A percentile compares a stretch with the other conserved stretches of the same genome.
These are phyloP conservation scores for Plebejus melissa DNA, from an alignment of 2,888 invertebrate species.

Conservation along the genomic window DNA sequence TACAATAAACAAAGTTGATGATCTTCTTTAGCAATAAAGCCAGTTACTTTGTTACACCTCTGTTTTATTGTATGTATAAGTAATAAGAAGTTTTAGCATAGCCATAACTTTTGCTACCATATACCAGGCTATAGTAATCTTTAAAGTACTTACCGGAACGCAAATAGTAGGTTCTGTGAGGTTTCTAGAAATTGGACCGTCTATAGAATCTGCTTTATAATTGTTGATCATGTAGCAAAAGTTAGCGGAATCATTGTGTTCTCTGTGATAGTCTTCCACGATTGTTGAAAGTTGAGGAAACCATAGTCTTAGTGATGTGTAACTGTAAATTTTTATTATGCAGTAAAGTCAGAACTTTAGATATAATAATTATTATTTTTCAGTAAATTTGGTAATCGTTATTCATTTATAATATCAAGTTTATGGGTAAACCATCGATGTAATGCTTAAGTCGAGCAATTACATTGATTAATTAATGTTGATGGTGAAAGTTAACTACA, in stretches of 20 bases:
- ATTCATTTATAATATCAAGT: no score
- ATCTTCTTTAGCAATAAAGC: background rate
- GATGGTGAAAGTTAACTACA: background rate
- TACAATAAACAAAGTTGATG: background rate
- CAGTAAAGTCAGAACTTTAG: no score
- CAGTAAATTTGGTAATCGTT: no score
- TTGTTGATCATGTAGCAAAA: constrained; percentile 52
- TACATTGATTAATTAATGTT: no score
- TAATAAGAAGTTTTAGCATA: background rate
- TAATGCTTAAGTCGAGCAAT: no score
- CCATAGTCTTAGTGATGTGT: constrained; percentile 52
- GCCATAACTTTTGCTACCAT: background rate
- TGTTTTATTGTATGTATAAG: background rate
- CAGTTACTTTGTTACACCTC: no score
- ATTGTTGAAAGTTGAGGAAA: constrained; percentile 56
- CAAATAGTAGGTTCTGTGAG: constrained; percentile 40
- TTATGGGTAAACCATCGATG: no score
- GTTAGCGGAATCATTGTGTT: constrained; percentile 42
- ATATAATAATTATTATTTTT: no score
- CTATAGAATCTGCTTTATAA: constrained; percentile 40
- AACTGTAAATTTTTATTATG: constrained; percentile 40
- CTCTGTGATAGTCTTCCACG: constrained; percentile 47
- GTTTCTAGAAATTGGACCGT: constrained; percentile 33
- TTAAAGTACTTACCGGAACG: constrained; percentile 45
- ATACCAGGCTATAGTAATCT: background rate